phyloP scores from a whole-genome alignment of 2,888 invertebrate species.

The Nasonia oneida region DNA sequence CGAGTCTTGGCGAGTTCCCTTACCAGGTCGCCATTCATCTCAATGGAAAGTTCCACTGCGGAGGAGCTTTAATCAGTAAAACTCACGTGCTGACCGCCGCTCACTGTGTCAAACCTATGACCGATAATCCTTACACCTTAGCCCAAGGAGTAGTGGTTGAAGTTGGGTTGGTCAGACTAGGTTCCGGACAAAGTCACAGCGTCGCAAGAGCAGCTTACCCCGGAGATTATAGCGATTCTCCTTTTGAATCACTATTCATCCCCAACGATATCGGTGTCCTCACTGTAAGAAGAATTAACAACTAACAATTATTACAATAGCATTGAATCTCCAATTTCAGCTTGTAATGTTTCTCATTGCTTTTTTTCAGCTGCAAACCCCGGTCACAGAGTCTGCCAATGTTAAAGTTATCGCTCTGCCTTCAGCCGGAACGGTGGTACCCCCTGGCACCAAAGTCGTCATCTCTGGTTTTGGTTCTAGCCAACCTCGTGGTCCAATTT shows the following conservation, averaged over 20 bases:
- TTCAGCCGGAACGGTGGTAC: background rate
- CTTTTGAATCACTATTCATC: background rate
- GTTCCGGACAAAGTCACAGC: background rate
- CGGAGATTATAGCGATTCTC: background rate
- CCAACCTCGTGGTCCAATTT: background rate
- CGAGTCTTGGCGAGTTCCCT: background rate
- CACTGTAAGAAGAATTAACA: constrained; percentile 27
- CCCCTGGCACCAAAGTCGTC: background rate
- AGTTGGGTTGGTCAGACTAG: background rate
- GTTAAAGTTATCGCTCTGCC: constrained; percentile 17
- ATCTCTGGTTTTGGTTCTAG: constrained; percentile 31
- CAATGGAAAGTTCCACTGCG: background rate
- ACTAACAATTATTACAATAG: too few relatives aligned
- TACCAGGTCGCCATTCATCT: background rate
- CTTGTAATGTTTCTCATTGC: background rate
- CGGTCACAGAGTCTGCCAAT: background rate
- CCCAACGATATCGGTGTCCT: constrained; percentile 48
- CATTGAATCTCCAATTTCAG: background rate
- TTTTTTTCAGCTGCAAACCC: constrained; percentile 15
- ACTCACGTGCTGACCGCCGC: constrained; percentile 17
- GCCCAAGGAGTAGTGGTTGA: background rate
- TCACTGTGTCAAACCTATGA: constrained; percentile 1
- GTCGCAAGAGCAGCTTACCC: background rate
- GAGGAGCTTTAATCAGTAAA: constrained; percentile 21
- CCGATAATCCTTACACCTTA: background rate